These are phyloP conservation scores for Spatulosminthurus flaviceps DNA, from an alignment of 2,888 invertebrate species.

Conservation along the genomic window DNA sequence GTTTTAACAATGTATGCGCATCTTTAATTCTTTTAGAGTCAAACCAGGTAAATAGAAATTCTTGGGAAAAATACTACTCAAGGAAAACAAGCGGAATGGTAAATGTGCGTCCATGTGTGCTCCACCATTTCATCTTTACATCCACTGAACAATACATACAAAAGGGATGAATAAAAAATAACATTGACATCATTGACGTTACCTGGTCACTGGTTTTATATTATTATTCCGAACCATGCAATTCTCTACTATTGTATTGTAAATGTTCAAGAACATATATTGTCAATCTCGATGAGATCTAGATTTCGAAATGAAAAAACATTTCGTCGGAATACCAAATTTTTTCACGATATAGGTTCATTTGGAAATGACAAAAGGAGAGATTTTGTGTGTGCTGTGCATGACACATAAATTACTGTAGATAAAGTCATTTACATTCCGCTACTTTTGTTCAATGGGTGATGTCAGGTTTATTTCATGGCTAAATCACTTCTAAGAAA, in stretches of 20 bases:
- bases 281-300: conserved; percentile 28
- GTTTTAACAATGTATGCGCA: background rate
- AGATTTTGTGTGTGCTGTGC: too few relatives aligned
- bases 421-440: too few relatives aligned
- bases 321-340: conserved; percentile 28
- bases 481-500: background rate
- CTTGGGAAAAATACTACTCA: background rate
- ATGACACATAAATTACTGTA: too few relatives aligned
- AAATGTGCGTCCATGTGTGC: background rate
- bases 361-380: background rate
- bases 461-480: too few relatives aligned
- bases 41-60: background rate
- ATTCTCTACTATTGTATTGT: too few relatives aligned
- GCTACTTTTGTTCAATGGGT: too few relatives aligned
- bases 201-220: conserved; percentile 37
- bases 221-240: too few relatives aligned
- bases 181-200: conserved; percentile 29
- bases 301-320: conserved; percentile 25
- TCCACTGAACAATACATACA: background rate
- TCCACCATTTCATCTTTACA: background rate
- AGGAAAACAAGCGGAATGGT: background rate
- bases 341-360: conserved; percentile 27
- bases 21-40: background rate
- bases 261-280: background rate
- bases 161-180: background rate